Conservation (phyloP, 2,888 invertebrate species). For the Pandemis corylana region DNA sequence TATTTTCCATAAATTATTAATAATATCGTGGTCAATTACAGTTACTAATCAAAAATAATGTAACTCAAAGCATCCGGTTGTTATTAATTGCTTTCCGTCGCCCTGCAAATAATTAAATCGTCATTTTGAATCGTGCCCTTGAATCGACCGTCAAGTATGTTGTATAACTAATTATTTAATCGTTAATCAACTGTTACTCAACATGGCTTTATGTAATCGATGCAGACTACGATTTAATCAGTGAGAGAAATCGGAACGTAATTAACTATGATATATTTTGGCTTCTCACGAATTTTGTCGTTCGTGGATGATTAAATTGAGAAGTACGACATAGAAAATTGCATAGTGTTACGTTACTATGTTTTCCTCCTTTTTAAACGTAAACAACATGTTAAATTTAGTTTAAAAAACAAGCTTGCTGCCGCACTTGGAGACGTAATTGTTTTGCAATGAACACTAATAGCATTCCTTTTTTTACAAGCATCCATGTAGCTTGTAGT, state of each 20-base stretch:
- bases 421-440: no score
- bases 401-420: no score
- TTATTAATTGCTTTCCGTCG: not conserved
- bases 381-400: no score
- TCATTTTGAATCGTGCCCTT: constrained; percentile 13
- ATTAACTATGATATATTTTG: constrained; percentile 18
- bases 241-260: constrained; percentile 19
- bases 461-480: no score
- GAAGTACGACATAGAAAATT: not conserved
- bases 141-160: constrained; percentile 19
- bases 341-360: not conserved
- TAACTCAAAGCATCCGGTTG: not conserved
- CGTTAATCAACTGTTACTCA: constrained; percentile 23
- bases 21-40: not conserved
- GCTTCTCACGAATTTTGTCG: not conserved
- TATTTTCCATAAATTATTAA: not conserved
- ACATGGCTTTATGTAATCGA: constrained; percentile 27
- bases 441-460: no score
- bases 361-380: not conserved
- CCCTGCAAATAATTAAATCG: not conserved
- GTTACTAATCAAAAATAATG: constrained; percentile 6
- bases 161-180: constrained; percentile 33
- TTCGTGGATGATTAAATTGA: not conserved
- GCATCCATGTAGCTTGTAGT: no score
- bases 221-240: constrained; percentile 3